phyloP scores from a whole-genome alignment of 1,140 invertebrate species.

The Pseudomyrmex gracilis region DNA sequence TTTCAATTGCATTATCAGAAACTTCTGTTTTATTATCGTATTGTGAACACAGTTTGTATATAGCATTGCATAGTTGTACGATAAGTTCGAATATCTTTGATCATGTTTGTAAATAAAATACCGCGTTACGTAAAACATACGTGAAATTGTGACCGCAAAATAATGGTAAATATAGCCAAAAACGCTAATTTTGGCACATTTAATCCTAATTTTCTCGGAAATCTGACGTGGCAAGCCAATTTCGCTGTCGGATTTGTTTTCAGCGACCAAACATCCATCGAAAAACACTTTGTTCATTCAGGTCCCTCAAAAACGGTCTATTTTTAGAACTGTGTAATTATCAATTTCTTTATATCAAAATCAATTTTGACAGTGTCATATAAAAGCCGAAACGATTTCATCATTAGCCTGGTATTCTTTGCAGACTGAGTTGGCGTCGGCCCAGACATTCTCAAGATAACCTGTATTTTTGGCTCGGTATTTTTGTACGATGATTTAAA shows the following conservation, averaged over 20 bases:
- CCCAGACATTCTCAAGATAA: slow-evolving; percentile 49
- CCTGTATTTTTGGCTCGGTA: slow-evolving; percentile 38
- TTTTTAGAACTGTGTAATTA: too few species aligned
- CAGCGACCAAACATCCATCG: too few species aligned
- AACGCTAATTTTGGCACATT: too few species aligned
- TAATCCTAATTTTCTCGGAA: too few species aligned
- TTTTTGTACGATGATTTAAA: slow-evolving; percentile 50
- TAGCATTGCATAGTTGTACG: slow-evolving; percentile 36
- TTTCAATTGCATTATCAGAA: slow-evolving; percentile 31
- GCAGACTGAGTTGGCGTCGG: slow-evolving; percentile 31
- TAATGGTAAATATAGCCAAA: too few species aligned
- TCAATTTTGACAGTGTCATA: slow-evolving; percentile 15
- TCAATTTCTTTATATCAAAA: not conserved
- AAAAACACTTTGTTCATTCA: too few species aligned
- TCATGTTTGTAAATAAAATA: slow-evolving; percentile 29
- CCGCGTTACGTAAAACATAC: not conserved
- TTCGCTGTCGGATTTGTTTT: too few species aligned
- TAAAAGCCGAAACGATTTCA: slow-evolving; percentile 27
- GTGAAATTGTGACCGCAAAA: too few species aligned
- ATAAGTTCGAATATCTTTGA: slow-evolving; percentile 31
- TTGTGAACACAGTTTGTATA: not conserved
- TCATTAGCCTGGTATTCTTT: slow-evolving; percentile 38
- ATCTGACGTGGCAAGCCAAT: too few species aligned
- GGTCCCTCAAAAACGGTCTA: too few species aligned
- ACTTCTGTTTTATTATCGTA: not conserved